These are phyloP conservation scores for Elegia similella DNA, from an alignment of 2,888 invertebrate species.

Conservation along the genomic window DNA sequence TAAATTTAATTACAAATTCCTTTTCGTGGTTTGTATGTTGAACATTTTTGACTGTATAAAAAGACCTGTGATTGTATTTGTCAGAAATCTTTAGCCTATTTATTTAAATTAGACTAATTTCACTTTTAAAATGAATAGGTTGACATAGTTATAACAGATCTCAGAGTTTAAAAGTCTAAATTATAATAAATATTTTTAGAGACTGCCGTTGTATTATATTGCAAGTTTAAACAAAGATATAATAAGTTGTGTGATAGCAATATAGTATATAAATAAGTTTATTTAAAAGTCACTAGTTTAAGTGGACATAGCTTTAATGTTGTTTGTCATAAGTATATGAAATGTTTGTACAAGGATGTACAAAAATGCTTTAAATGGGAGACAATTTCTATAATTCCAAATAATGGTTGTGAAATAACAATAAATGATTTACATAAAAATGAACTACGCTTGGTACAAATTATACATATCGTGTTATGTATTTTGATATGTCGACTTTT, in stretches of 20 bases:
- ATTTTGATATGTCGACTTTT: no score
- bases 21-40: no score
- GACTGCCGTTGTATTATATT: conserved; percentile 40
- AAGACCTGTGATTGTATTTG: no score
- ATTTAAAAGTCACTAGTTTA: conserved; percentile 45
- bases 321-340: conserved; percentile 3
- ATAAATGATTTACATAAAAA: background rate
- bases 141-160: conserved; percentile 57
- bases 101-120: background rate
- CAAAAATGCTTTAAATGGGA: background rate
- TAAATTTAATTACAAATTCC: no score
- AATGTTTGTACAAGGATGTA: background rate
- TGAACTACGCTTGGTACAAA: no score
- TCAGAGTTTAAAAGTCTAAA: conserved; percentile 65
- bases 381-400: background rate
- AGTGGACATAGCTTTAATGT: conserved; percentile 75
- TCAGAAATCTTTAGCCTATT: background rate
- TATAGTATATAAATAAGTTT: conserved; percentile 61
- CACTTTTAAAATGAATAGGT: background rate
- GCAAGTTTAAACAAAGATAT: conserved; percentile 46
- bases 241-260: conserved; percentile 66
- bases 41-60: no score
- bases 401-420: background rate
- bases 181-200: conserved; percentile 50
- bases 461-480: no score